Percentiles rank a stretch among this genome's conserved stretches.
Conservation (phyloP, 2,113 vertebrate species). For the Nannospalax galili region DNA sequence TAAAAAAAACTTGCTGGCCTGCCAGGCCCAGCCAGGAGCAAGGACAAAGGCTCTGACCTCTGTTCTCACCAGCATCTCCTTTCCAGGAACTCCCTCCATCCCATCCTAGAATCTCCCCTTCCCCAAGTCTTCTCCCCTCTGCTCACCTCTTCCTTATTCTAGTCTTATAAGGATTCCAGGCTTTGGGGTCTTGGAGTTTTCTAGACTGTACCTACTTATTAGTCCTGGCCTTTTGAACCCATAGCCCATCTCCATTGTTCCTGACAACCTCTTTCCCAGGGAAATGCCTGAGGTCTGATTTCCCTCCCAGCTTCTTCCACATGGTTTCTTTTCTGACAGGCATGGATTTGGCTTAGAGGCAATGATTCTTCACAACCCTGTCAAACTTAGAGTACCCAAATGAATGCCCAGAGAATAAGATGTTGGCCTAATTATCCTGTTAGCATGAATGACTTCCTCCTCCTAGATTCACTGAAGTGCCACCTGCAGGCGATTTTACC, state of each 20-base stretch:
- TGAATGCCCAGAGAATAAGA: background rate
- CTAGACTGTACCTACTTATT: background rate
- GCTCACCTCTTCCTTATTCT: background rate
- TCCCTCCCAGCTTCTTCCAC: background rate
- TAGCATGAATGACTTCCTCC: background rate
- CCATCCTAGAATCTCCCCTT: background rate
- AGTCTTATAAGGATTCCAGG: background rate
- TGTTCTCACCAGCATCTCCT: background rate
- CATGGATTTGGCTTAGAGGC: background rate
- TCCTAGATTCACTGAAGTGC: background rate
- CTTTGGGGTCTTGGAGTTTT: background rate
- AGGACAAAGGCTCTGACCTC: background rate
- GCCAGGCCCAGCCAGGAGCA: background rate
- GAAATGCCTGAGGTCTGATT: background rate
- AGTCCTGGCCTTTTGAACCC: background rate
- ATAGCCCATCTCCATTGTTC: background rate
- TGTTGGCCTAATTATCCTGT: conserved; percentile 41
- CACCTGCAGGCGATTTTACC: background rate
- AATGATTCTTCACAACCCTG: conserved; percentile 27
- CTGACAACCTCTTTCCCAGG: background rate
- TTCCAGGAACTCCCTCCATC: fast-evolving
- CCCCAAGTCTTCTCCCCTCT: no score
- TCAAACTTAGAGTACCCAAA: conserved; percentile 53
- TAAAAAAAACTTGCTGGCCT: background rate
- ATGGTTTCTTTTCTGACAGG: background rate